These are phyloP conservation scores for Temnothorax longispinosus DNA, from an alignment of 1,140 invertebrate genomes.

Conservation along the genomic window DNA sequence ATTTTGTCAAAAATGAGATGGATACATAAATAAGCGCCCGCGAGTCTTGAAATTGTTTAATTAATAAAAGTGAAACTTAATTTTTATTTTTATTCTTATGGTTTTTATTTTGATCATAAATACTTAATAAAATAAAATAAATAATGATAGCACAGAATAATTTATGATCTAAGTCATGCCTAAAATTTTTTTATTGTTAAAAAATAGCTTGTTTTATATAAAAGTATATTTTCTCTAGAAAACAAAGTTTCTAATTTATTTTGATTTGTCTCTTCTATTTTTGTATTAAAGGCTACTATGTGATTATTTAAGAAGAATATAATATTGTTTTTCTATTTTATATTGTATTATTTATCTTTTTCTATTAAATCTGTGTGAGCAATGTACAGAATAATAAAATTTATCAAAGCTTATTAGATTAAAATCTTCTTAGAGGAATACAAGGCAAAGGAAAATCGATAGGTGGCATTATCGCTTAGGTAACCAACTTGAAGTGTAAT, in stretches of 20 bases:
- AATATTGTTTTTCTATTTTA: background rate
- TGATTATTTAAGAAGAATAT: background rate
- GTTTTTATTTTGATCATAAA: background rate
- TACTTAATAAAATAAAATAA: background rate
- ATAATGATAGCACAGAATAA: background rate
- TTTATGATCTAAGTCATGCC: background rate
- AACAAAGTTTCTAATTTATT: background rate
- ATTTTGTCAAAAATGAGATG: background rate
- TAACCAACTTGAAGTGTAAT: constrained; percentile 77
- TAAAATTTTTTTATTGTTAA: background rate
- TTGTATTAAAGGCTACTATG: background rate
- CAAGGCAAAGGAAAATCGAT: constrained; percentile 5
- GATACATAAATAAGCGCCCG: background rate
- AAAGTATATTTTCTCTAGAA: background rate
- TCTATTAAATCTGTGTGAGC: background rate
- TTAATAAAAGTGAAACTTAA: background rate
- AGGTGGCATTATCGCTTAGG: constrained; percentile 13
- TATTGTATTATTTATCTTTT: background rate
- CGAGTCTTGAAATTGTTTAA: background rate
- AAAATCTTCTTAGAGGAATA: constrained; percentile 19
- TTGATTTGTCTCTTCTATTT: background rate
- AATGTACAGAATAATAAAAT: background rate
- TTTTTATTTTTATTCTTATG: background rate
- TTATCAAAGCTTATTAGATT: background rate
- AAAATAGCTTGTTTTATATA: background rate